Conservation (phyloP, 2,888 invertebrate species). For the Cataglyphis livida region DNA sequence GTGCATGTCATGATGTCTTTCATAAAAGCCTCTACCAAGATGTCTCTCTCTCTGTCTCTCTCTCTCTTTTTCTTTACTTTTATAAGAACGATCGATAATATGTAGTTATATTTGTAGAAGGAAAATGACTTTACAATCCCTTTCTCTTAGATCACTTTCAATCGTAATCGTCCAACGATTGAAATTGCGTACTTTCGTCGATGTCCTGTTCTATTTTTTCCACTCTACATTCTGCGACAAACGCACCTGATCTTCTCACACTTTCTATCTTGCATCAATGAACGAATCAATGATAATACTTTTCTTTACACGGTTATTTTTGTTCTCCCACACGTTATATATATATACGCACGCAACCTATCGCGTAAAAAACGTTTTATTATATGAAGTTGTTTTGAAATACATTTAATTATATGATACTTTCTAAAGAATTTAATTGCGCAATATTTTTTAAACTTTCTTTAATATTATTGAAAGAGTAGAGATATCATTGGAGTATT, state of each 20-base stretch:
- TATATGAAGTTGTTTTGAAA: conserved; percentile 8
- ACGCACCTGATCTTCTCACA: conserved; percentile 67
- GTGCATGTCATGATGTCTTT: background rate
- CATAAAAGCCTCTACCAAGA: background rate
- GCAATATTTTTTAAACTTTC: background rate
- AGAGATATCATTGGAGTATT: background rate
- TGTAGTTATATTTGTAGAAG: conserved; percentile 57
- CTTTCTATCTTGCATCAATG: conserved; percentile 73
- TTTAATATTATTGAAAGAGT: background rate
- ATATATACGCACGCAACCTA: background rate
- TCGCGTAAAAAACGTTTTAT: background rate
- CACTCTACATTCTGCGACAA: conserved; percentile 58
- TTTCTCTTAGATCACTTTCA: conserved; percentile 55
- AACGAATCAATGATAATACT: conserved; percentile 55
- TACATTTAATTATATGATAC: background rate
- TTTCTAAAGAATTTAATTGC: background rate
- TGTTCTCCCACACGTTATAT: background rate
- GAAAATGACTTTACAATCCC: background rate
- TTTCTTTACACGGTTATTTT: conserved; percentile 16
- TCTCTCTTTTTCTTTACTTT: background rate
- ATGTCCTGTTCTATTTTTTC: conserved; percentile 75
- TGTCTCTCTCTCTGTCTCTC: background rate
- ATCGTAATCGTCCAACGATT: conserved; percentile 53
- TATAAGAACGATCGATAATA: conserved; percentile 50
- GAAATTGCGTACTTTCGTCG: conserved; percentile 78